Base-by-base conservation (phyloP, 2,113 vertebrate genomes). In the Phoenicopterus ruber region DNA sequence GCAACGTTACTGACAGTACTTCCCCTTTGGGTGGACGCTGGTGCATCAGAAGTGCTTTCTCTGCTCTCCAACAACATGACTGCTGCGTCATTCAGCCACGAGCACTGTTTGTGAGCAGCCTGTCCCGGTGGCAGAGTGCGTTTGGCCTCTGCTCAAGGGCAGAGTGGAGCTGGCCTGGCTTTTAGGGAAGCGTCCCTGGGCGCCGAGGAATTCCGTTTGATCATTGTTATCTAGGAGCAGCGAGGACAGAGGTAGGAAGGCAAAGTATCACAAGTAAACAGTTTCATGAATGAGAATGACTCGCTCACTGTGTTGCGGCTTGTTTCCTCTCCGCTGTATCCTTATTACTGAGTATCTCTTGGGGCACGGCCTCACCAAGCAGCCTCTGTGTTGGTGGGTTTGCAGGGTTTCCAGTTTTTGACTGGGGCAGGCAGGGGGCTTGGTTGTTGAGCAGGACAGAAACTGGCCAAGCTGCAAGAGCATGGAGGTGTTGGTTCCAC, bases 1-100 rank as follows among this genome's bases (percentile, higher is more conserved):
- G 73, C 7, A 2, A 17, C 0, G 0, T 32, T 54, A 10, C 63
- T 34, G 42, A 49, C 13, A 19, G 22, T 7, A 9, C 0, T 3
- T 46, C 71, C 32, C 59, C 38, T 28, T 4, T 11, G 25, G 44
- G 42, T 13, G 78, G 54, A n/a, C 0, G 0, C 10, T 20, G 80
- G 52, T 32, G 57, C 61, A 19, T 17, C 11, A 6, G 32, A 50
- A 86, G 28, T 4, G 34, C 42, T 67, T 74, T 16, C 40, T 47
- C n/a, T 62, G 67, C 76, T 42, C 46, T 38, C 58, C 58, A 77
- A 2, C 36, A n/a, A 2, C 4, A 0, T 0, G 17, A 24, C 67
- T 72, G 50, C 73, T 40, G 59, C 31, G n/a, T 40, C 69, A 42
- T 10, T 50, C 3, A 10, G 55, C 55, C 4, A 0, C 0, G 1